Percentiles rank a stretch among this genome's conserved stretches.
phyloP scores from a whole-genome alignment of 2,888 invertebrate genomes.

The Trichogramma dendrolimi region DNA sequence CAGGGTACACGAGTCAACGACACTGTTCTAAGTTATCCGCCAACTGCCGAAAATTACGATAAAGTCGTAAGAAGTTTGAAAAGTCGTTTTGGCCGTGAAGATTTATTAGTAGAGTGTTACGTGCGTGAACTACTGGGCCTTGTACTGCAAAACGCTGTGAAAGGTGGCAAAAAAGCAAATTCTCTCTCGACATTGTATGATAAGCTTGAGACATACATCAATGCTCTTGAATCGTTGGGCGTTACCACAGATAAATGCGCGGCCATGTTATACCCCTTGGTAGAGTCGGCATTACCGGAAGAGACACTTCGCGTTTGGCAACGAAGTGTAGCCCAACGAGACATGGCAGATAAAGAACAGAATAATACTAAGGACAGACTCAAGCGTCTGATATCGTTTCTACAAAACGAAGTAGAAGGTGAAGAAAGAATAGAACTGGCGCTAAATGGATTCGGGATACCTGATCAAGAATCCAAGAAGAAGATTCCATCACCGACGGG shows the following conservation, averaged over 20 bases:
- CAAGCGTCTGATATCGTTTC: conserved; percentile 25
- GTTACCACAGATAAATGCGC: conserved; percentile 33
- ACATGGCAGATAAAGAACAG: conserved; percentile 8
- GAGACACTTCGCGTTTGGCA: conserved; percentile 32
- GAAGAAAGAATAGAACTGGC: conserved; percentile 31
- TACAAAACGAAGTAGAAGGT: conserved; percentile 29
- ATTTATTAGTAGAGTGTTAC: conserved; percentile 35
- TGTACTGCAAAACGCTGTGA: conserved; percentile 31
- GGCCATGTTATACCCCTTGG: conserved; percentile 38
- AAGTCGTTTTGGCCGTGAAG: conserved; percentile 31
- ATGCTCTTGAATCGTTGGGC: conserved; percentile 32
- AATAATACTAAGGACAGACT: conserved; percentile 14
- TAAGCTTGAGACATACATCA: conserved; percentile 31
- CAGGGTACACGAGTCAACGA: conserved; percentile 32
- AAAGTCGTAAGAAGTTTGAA: conserved; percentile 34
- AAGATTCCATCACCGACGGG: neutral
- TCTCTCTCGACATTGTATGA: conserved; percentile 29
- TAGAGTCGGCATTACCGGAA: conserved; percentile 38
- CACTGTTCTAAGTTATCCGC: conserved; percentile 33
- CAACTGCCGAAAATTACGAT: conserved; percentile 35
- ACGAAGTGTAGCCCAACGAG: conserved; percentile 8
- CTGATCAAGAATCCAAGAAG: neutral
- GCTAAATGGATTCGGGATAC: conserved; percentile 16
- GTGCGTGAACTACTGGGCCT: conserved; percentile 34
- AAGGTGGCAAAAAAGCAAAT: conserved; percentile 12